Evolutionary conservation across 2,113 vertebrate species (phyloP).

Genomic region (Bombycilla garrulus): DNA sequence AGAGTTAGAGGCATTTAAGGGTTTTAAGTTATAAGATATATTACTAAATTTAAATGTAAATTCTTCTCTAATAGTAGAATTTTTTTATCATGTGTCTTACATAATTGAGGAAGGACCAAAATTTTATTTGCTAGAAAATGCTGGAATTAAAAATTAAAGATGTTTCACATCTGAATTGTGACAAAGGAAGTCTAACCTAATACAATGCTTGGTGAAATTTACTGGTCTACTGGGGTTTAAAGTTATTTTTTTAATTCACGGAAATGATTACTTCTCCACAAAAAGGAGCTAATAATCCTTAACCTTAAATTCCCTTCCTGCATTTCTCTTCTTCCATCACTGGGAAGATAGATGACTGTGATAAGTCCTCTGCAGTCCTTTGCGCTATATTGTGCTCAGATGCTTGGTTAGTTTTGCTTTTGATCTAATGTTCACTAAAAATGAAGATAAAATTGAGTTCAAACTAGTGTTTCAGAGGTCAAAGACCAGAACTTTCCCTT

Average conservation of each 20-base stretch:
- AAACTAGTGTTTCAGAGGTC: conserved; percentile 27
- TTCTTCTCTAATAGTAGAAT: background rate
- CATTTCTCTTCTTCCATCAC: background rate
- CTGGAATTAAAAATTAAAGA: background rate
- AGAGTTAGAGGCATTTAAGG: background rate
- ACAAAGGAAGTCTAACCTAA: background rate
- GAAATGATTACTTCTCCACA: background rate
- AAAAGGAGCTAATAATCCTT: conserved; percentile 30
- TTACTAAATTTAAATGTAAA: background rate
- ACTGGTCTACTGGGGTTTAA: background rate
- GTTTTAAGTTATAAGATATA: background rate
- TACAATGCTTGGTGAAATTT: background rate
- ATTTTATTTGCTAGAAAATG: background rate
- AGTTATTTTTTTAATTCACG: conserved; percentile 34
- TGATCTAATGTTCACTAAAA: conserved; percentile 15
- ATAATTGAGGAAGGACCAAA: background rate
- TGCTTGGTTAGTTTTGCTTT: conserved; percentile 37
- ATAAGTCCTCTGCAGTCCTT: background rate
- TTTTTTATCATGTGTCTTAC: fast-evolving
- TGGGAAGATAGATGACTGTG: background rate
- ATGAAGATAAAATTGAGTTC: conserved; percentile 45
- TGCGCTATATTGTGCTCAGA: background rate
- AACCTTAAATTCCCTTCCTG: background rate
- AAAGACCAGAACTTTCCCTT: background rate
- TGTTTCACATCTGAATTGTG: background rate